Evolutionary conservation across 2,888 invertebrate species (phyloP).

Genomic region (Cataglyphis cursor): DNA sequence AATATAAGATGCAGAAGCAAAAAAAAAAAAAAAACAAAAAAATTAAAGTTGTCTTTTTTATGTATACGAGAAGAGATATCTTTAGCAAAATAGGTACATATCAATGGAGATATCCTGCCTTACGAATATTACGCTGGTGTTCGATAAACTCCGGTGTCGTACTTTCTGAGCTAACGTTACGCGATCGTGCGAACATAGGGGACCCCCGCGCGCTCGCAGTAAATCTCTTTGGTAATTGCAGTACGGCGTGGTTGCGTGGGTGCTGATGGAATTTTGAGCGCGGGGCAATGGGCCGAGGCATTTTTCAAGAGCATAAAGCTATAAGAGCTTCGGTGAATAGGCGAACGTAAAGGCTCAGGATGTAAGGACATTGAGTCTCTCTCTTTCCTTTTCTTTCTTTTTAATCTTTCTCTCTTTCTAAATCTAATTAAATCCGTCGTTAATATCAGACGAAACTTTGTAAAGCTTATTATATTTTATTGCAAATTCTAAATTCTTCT

Average conservation of each 20-base stretch:
- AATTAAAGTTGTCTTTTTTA: not conserved
- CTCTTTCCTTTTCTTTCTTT: not conserved
- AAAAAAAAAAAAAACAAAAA: not conserved
- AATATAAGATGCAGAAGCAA: not conserved
- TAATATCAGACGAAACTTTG: not conserved
- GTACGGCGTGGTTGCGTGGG: conserved; percentile 64
- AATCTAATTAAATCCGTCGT: not conserved
- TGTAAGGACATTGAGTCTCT: not conserved
- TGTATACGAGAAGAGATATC: not conserved
- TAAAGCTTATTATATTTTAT: not conserved
- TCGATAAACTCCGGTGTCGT: conserved; percentile 27
- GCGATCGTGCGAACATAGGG: conserved; percentile 32
- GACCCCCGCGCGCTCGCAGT: conserved; percentile 52
- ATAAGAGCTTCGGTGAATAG: not conserved
- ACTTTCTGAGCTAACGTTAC: conserved; percentile 3
- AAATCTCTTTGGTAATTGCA: conserved; percentile 74
- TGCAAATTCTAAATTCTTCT: not conserved
- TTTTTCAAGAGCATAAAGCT: conserved; percentile 20
- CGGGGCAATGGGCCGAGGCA: conserved; percentile 61
- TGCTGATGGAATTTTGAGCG: conserved; percentile 74
- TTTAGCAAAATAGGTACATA: not conserved
- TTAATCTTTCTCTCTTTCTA: too few species aligned
- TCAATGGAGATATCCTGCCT: conserved; percentile 4
- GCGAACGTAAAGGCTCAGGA: not conserved
- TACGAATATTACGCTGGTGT: conserved; percentile 3